Conservation (phyloP, 2,797 vertebrate species). For the Sparus aurata region DNA sequence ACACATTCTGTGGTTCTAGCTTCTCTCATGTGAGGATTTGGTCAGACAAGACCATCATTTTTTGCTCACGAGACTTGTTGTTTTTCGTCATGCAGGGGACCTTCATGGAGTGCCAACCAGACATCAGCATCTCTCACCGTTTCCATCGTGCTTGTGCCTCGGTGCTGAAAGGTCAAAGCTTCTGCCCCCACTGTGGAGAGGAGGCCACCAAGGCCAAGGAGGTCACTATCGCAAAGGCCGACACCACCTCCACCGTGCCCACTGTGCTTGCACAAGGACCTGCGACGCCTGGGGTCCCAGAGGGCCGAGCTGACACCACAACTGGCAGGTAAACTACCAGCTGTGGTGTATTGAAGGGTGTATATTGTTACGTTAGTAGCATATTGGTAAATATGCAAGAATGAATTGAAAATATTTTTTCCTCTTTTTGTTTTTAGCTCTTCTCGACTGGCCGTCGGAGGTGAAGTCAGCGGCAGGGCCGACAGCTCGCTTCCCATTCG, state of each 20-base stretch:
- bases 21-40: neutral
- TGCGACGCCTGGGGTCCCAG: constrained; percentile 74
- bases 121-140: constrained; percentile 95
- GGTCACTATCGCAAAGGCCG: constrained; percentile 97
- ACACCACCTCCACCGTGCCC: constrained; percentile 94
- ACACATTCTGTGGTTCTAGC: neutral
- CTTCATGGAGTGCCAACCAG: constrained; percentile 99
- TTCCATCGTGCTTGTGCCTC: constrained; percentile 96
- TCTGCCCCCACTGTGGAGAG: constrained; percentile 98
- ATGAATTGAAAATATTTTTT: neutral
- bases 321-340: constrained; percentile 88
- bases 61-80: neutral
- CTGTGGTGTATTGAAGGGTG: neutral
- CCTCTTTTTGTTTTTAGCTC: constrained; percentile 61
- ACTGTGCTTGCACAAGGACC: constrained; percentile 81
- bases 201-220: constrained; percentile 96
- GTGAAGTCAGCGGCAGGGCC: constrained; percentile 84
- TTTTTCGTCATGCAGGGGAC: constrained; percentile 87
- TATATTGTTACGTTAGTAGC: neutral
- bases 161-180: constrained; percentile 92
- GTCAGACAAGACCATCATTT: neutral
- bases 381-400: neutral
- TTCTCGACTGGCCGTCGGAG: constrained; percentile 67
- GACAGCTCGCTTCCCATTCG: constrained; percentile 83
- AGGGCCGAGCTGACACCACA: constrained; percentile 96